Base-by-base conservation (phyloP, 1,140 invertebrate species). In the Probaryconus sp. region DNA sequence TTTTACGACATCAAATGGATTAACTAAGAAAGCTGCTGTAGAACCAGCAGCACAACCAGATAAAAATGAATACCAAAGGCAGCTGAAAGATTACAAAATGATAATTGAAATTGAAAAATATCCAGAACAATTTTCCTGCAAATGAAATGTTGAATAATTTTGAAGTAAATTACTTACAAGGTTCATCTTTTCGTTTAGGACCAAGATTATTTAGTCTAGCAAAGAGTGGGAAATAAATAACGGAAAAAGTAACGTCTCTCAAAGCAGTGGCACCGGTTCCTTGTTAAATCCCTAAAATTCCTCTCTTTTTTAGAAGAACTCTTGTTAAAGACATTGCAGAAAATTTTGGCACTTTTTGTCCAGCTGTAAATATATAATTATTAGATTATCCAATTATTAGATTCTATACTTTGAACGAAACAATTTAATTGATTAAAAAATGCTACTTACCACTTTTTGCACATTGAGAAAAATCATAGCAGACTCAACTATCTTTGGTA, bases 1-100 rank as follows among this genome's bases (percentile, higher is more conserved):
- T 89, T 99, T 99, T 7, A 99, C 92, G 70, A 99, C 98, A 90
- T 99, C 98, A 82, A 98, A 92, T n/a, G 98, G 98, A 90, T 98
- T 99, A 0, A 99, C 98, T 14, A 89, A 86, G 13, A 98, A 88
- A 5, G 97, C 97, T 30, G 96, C 95, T n/a, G 92, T 89, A 9
- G 95, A 96, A 6, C 98, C 98, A 42, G 97, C 93, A 10, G 88
- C 90, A 87, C 95, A 95, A 2, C 98, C 98, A 21, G 96, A 92
- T 31, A 97, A 77, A 88, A 99, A 99, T 20, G 97, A 98, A 84
- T 95, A 96, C 92, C 94, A 96, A 87, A 94, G 3, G 92, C 93
- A 70, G 87, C 87, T 88, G 28, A 14, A 71, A 45, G 53, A 16
- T 6, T 16, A 48, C 42, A 64, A 47, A 38, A 26, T 64, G n/a